Base-by-base conservation (phyloP, 1,140 invertebrate genomes). In the Dysdera silvatica region DNA sequence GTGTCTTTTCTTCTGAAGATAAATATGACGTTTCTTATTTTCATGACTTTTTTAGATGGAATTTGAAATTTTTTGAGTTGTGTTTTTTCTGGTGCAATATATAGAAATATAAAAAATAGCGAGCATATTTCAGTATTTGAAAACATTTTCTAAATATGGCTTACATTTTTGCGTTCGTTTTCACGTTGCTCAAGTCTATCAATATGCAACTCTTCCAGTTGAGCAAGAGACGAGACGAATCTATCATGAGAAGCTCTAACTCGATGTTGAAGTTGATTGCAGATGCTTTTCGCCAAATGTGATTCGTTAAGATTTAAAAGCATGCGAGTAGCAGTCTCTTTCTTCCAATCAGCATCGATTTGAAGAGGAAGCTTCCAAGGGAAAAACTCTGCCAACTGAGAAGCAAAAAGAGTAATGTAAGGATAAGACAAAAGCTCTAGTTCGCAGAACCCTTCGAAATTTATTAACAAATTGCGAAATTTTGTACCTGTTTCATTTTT, bases 101-200 rank as follows among this genome's bases (percentile, higher is more conserved):
- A n/a, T n/a, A n/a, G n/a, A n/a, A n/a, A 37, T 37, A 14, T 14
- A 37, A 12, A 37, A 14, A 37, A 37, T n/a, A 37, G 1, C 35
- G n/a, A 37, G n/a, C 12, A 37, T 12, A 12, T 14, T n/a, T 1
- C n/a, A 14, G 12, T 37, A n/a, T 37, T n/a, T 37, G 35, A n/a
- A 14, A n/a, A 12, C n/a, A 37, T n/a, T 1, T 14, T 14, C 12
- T 37, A 7, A 35, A 28, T 3, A 45, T 3, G 8, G 40, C 51
- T 51, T 52, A 64, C 61, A 23, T 64, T 64, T 35, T 32, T 58
- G 1, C 88, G 82, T 61, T 87, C 83, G 66, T 90, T 87, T 73
- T 91, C 89, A 0, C 88, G 90, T 71, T 86, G 83, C 69, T 90
- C 87, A 35, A 93, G 73, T 65, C 87, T 81, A 18, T 83, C 84